phyloP scores from a whole-genome alignment of 2,888 invertebrate species.

The Bimastos eiseni region DNA sequence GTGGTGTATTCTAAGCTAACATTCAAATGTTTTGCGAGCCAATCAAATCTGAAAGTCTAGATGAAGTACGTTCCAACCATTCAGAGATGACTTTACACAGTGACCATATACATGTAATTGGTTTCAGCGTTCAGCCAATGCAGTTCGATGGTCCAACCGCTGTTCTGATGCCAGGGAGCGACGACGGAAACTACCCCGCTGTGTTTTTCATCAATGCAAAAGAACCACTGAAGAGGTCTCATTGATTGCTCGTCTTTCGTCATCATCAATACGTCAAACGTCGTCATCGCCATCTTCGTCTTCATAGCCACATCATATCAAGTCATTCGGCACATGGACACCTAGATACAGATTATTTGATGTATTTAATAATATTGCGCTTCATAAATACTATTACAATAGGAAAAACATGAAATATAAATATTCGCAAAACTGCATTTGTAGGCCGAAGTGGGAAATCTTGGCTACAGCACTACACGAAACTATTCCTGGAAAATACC shows the following conservation, averaged over 20 bases:
- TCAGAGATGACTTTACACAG: neutral
- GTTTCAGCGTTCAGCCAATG: slow-evolving; percentile 42
- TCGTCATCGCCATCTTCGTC: neutral
- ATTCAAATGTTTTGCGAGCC: neutral
- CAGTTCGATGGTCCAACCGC: slow-evolving; percentile 42
- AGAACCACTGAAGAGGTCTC: slow-evolving; percentile 29
- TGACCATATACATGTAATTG: neutral
- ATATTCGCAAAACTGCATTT: neutral
- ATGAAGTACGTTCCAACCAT: neutral
- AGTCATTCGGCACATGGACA: neutral
- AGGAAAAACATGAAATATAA: neutral
- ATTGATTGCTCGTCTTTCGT: neutral
- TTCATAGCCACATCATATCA: neutral
- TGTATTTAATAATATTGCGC: neutral
- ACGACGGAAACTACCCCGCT: slow-evolving; percentile 37
- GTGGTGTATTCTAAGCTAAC: neutral
- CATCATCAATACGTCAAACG: neutral
- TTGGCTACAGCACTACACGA: slow-evolving; percentile 38
- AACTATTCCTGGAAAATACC: slow-evolving; percentile 38
- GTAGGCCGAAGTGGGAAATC: slow-evolving; percentile 43
- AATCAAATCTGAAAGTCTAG: neutral
- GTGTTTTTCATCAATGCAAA: slow-evolving; percentile 42
- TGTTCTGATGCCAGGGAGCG: slow-evolving; percentile 41
- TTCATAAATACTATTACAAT: neutral
- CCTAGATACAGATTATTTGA: neutral